Base-by-base conservation (phyloP, 92 coral and sea anemone species). In the Diadumene lineata region DNA sequence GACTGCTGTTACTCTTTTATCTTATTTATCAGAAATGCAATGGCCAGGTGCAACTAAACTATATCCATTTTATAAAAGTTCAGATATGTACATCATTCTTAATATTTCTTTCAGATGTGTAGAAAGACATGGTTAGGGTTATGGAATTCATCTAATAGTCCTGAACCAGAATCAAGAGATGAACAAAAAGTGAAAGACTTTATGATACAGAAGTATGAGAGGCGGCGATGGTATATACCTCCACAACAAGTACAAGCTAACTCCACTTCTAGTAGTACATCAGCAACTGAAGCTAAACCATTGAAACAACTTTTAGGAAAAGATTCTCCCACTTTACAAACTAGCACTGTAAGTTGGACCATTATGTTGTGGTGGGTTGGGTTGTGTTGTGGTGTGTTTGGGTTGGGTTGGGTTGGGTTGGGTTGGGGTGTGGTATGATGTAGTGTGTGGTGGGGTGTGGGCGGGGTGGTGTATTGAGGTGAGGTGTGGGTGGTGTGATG, bases 121-220 rank as follows among this genome's bases (percentile, higher is more conserved):
- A 92, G 75, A 83, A 92, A 88, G 80, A 87, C 94, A 0, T 96
- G 99, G 99, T 78, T 96, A 46, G 99, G 99, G n/a, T 66, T 96
- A 74, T 96, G 99, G 99, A 96, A 92, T 74, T 92, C 97, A 30
- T 72, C 90, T 28, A 84, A 81, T 73, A 86, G 89, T 62, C 87
- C 99, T 43, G 97, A 92, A 89, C 99, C 99, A 38, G 99, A 96
- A 57, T 92, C 99, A 16, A 81, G 88, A 67, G 99, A 96, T 77
- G 99, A 96, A 61, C 97, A 88, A 32, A 96, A 92, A 79, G 87
- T 92, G 23, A 96, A 96, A 81, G 99, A 96, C 61, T 96, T 92
- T 76, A 96, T 96, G 97, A 93, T 88, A 55, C 97, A 92, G 73
- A 96, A 96, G 64, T 96, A 96, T 79, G 99, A 96, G 43, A 68